A percentile compares a stretch with the other conserved stretches of the same genome.
These are phyloP conservation scores for Xiphias gladius DNA, from an alignment of 2,113 vertebrate species.

Conservation along the genomic window DNA sequence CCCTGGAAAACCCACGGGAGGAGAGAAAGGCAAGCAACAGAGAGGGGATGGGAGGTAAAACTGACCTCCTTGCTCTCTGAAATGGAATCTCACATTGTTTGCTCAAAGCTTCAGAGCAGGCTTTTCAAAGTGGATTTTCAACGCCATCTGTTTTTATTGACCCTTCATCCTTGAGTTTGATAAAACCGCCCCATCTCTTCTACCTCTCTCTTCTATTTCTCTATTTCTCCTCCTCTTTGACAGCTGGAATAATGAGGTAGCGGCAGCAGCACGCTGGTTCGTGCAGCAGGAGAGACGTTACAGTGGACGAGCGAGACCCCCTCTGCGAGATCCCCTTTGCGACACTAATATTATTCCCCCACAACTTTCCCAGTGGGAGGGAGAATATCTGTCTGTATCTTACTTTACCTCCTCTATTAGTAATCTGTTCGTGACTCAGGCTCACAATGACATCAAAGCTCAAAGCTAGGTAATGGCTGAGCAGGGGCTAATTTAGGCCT, in stretches of 20 bases:
- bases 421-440: constrained; percentile 22
- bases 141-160: constrained; percentile 60
- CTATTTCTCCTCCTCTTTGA: constrained; percentile 30
- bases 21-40: not conserved
- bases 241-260: constrained; percentile 51
- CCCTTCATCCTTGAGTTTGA: constrained; percentile 55
- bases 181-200: constrained; percentile 10
- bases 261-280: not conserved
- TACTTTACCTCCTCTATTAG: constrained; percentile 30
- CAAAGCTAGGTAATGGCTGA: constrained; percentile 21
- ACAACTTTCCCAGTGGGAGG: constrained; percentile 26
- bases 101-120: not conserved
- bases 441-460: constrained; percentile 45
- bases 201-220: constrained; percentile 13
- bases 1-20: too few relatives aligned
- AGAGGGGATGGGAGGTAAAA: not conserved
- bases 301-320: constrained; percentile 1
- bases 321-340: constrained; percentile 24
- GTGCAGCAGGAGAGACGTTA: constrained; percentile 29
- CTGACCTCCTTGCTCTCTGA: constrained; percentile 46
- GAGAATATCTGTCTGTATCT: constrained; percentile 16
- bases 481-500: constrained; percentile 46
- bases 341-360: constrained; percentile 33
- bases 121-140: constrained; percentile 28
- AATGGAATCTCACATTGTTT: constrained; percentile 51